Conservation (phyloP, 1,140 invertebrate genomes). For the Leptopilina clavipes region DNA sequence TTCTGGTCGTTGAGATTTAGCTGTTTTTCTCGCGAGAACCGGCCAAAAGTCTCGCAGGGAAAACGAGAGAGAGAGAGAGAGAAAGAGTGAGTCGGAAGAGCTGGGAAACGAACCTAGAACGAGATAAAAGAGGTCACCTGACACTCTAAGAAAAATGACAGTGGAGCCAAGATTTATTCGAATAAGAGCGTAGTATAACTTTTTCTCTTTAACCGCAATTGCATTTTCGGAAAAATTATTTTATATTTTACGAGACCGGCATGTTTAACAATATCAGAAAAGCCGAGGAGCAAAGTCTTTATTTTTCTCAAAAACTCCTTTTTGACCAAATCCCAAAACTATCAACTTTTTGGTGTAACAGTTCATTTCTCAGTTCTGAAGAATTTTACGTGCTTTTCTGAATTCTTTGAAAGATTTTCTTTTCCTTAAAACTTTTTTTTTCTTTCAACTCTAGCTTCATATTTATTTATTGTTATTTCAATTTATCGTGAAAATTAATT, state of each 20-base stretch:
- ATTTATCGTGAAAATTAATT: no score
- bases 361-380: no score
- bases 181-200: constrained; percentile 12
- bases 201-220: constrained; percentile 5
- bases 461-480: no score
- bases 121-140: constrained; percentile 18
- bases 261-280: neutral
- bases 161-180: constrained; percentile 18
- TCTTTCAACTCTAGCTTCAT: no score
- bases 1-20: constrained; percentile 14
- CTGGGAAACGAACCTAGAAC: neutral
- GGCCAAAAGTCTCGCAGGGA: constrained; percentile 10
- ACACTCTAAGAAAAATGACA: constrained; percentile 19
- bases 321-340: no score
- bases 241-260: constrained; percentile 11
- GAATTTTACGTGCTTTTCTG: no score
- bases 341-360: no score
- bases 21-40: constrained; percentile 18
- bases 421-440: no score
- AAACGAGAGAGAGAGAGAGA: neutral
- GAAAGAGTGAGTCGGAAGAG: constrained; percentile 2
- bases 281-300: neutral
- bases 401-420: no score
- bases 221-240: constrained; percentile 6
- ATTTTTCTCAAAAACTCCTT: no score